Conservation (phyloP, 37 sponge, comb jelly and placozoan genomes). For the Aplysina aerophoba region DNA sequence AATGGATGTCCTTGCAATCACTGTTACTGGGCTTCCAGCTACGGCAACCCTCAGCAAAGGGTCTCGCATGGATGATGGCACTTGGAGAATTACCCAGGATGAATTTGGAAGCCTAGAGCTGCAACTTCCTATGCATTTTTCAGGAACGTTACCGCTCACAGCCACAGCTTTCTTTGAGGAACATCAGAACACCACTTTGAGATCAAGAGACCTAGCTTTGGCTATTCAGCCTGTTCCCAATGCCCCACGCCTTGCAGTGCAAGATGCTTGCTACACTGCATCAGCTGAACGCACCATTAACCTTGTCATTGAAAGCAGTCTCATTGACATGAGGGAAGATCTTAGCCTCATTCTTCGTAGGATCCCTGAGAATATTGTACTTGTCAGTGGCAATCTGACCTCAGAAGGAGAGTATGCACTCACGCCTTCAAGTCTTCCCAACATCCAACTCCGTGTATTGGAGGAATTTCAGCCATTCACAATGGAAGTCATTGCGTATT, state of each 20-base stretch:
- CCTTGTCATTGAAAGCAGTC: neutral
- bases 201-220: neutral
- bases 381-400: too few species aligned
- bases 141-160: neutral
- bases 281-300: neutral
- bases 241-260: neutral
- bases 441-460: too few species aligned
- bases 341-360: too few species aligned
- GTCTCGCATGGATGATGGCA: neutral
- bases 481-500: too few species aligned
- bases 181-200: neutral
- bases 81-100: neutral
- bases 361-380: too few species aligned
- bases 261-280: neutral
- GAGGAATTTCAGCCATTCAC: too few species aligned
- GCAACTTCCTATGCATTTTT: neutral
- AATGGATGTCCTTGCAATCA: neutral
- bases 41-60: conserved; percentile 3
- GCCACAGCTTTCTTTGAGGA: neutral
- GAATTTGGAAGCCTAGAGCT: conserved; percentile 30
- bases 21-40: neutral
- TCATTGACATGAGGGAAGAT: neutral
- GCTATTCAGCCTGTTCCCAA: neutral
- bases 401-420: too few species aligned
- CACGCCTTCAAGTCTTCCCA: too few species aligned